A percentile compares a stretch with the other conserved stretches of the same genome.
Conservation (phyloP, 2,888 invertebrate species). For the Drosophila dives region DNA sequence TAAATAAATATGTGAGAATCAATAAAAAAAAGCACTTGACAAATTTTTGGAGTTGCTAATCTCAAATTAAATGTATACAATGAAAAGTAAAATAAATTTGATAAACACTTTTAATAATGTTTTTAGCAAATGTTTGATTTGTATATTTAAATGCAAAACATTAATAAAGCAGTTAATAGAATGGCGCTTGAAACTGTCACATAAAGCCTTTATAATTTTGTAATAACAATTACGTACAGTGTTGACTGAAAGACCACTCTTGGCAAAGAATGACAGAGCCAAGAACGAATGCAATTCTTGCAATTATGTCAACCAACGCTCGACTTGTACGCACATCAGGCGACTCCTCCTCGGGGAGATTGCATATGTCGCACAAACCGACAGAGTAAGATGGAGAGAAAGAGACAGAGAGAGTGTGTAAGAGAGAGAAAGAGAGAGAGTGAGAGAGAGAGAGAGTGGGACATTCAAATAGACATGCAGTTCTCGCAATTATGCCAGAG, state of each 20-base stretch:
- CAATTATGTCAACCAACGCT: constrained; percentile 68
- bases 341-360: constrained; percentile 16
- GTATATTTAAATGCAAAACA: not conserved
- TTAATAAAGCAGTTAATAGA: constrained; percentile 19
- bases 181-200: not conserved
- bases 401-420: not conserved
- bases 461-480: constrained; percentile 42
- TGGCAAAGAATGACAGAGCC: constrained; percentile 31
- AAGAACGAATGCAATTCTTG: constrained; percentile 65
- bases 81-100: not conserved
- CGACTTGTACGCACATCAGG: constrained; percentile 32
- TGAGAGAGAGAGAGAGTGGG: constrained; percentile 3
- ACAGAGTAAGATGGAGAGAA: not conserved
- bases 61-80: not conserved
- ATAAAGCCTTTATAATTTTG: constrained; percentile 31
- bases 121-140: not conserved
- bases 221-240: constrained; percentile 47
- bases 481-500: constrained; percentile 48
- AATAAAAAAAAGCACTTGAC: not conserved
- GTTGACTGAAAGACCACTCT: constrained; percentile 33
- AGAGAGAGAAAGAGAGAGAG: not conserved
- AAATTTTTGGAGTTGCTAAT: not conserved
- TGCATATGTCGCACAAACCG: constrained; percentile 35
- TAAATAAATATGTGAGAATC: not conserved
- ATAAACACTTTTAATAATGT: not conserved